Percentiles rank a stretch among this genome's conserved stretches.
phyloP scores from a whole-genome alignment of 2,113 vertebrate genomes.

The Cranoglanis bouderius region DNA sequence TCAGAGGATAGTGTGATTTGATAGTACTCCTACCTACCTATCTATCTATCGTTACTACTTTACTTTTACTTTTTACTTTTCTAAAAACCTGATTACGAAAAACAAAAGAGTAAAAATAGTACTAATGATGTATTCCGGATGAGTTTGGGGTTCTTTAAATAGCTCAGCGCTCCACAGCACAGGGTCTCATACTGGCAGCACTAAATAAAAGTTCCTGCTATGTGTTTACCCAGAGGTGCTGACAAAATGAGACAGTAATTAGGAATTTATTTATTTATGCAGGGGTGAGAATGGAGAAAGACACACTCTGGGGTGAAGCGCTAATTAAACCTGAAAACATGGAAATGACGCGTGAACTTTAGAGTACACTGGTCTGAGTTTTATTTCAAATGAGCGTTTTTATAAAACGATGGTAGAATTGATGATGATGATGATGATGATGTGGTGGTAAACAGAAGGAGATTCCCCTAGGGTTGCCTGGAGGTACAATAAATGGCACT shows the following conservation, averaged over 20 bases:
- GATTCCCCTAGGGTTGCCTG: neutral
- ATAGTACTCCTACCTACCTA: no score
- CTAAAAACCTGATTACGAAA: neutral
- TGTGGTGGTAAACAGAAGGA: neutral
- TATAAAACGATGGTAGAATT: neutral
- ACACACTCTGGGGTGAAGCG: neutral
- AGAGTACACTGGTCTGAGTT: neutral
- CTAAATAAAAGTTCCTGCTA: neutral
- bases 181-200: neutral
- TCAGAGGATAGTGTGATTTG: neutral
- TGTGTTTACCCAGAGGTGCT: neutral
- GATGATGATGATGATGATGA: neutral
- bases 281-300: neutral
- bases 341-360: neutral
- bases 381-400: neutral
- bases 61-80: no score
- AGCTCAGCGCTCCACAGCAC: neutral
- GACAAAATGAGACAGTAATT: neutral
- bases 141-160: neutral
- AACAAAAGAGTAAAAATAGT: neutral
- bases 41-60: neutral
- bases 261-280: neutral
- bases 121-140: neutral
- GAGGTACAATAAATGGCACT: no score
- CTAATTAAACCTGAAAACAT: neutral